These are phyloP conservation scores for Erythrolamprus reginae DNA, from an alignment of 2,113 vertebrate genomes.

Conservation along the genomic window DNA sequence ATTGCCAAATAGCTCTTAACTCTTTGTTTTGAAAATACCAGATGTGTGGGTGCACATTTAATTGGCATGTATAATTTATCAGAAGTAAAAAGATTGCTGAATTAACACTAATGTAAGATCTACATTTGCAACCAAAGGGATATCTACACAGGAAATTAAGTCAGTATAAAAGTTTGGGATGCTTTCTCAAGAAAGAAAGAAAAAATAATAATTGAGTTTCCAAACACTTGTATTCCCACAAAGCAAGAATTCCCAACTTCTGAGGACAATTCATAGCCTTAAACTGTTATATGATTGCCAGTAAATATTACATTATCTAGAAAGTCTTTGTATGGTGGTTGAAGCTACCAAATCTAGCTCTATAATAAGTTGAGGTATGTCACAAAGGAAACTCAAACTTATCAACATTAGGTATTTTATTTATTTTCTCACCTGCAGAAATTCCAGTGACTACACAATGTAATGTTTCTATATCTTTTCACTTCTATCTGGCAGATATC, in stretches of 20 bases:
- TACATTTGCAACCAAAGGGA: not conserved
- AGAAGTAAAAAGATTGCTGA: not conserved
- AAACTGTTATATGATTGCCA: not conserved
- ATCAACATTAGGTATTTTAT: not conserved
- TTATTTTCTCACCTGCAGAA: not conserved
- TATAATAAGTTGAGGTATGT: not conserved
- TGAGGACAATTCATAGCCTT: not conserved
- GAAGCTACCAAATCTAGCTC: not conserved
- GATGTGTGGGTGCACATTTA: not conserved
- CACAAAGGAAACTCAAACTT: not conserved
- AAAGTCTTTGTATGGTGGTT: not conserved
- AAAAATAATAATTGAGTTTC: not conserved
- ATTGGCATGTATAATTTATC: not conserved
- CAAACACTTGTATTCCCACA: not conserved
- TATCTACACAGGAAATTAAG: not conserved
- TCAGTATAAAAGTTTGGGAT: not conserved
- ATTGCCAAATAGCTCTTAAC: not conserved
- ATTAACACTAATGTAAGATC: not conserved
- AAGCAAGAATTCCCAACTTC: not conserved
- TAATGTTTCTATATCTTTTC: not conserved
- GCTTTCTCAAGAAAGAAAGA: not conserved
- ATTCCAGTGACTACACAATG: not conserved
- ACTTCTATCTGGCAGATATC: not conserved
- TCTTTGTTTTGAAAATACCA: not conserved
- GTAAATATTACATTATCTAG: not conserved